Conservation (phyloP, 2,888 invertebrate genomes). For the Eupithecia pulchellata region DNA sequence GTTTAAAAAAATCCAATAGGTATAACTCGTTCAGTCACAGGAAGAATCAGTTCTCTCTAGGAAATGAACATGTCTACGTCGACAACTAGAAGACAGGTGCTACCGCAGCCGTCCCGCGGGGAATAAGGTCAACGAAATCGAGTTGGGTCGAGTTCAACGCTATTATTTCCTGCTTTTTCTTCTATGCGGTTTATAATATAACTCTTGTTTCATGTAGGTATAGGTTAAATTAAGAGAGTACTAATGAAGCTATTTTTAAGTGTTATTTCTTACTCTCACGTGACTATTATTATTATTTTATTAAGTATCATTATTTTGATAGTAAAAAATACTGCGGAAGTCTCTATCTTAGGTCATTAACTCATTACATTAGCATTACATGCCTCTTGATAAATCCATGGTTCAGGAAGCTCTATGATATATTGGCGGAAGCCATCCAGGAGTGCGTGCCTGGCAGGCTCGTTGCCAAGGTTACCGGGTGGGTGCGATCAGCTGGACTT, state of each 20-base stretch:
- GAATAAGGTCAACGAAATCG: slow-evolving; percentile 49
- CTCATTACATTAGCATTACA: no score
- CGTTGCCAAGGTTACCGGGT: slow-evolving; percentile 82
- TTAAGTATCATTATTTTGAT: background rate
- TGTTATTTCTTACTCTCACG: background rate
- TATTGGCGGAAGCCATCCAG: slow-evolving; percentile 48
- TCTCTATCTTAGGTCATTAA: slow-evolving; percentile 6
- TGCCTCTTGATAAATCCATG: slow-evolving; percentile 15
- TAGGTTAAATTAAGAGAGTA: background rate
- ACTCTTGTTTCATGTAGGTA: background rate
- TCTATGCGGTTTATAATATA: background rate
- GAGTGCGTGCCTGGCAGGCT: slow-evolving; percentile 67
- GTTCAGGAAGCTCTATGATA: slow-evolving; percentile 37
- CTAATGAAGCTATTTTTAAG: background rate
- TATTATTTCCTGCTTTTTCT: slow-evolving; percentile 19
- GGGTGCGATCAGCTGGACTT: slow-evolving; percentile 84
- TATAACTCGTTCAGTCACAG: slow-evolving; percentile 18
- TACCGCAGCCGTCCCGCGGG: slow-evolving; percentile 49
- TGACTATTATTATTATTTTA: background rate
- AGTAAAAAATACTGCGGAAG: background rate
- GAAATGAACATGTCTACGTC: slow-evolving; percentile 65
- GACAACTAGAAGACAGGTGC: slow-evolving; percentile 49
- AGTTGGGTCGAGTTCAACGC: slow-evolving; percentile 24
- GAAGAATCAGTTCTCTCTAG: slow-evolving; percentile 51
- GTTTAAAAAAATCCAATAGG: background rate